Conservation (phyloP, 1,140 invertebrate species). For the Drosophila virilis region DNA sequence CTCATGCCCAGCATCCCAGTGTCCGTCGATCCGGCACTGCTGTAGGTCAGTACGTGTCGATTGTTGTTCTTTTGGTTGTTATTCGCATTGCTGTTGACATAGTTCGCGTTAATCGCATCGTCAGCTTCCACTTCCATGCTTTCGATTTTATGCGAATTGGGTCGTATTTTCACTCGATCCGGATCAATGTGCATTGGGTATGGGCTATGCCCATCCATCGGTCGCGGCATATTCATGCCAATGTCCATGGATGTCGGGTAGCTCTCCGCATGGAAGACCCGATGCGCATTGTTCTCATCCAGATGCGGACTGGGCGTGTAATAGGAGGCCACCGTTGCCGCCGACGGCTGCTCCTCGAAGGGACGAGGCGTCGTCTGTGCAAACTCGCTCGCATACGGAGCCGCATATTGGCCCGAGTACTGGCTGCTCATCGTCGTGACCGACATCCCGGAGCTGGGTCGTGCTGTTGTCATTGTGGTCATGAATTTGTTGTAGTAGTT, state of each 20-base stretch:
- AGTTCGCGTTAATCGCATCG: constrained; percentile 59
- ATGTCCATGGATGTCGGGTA: constrained; percentile 50
- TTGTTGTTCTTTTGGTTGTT: constrained; percentile 28
- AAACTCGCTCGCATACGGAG: constrained; percentile 56
- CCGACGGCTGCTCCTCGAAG: constrained; percentile 62
- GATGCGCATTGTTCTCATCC: constrained; percentile 72
- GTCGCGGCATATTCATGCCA: constrained; percentile 51
- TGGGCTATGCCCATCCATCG: constrained; percentile 46
- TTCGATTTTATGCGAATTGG: constrained; percentile 81
- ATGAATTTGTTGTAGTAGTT: constrained; percentile 40
- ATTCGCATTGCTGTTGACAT: constrained; percentile 41
- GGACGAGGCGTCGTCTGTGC: constrained; percentile 64
- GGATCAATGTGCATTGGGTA: constrained; percentile 61
- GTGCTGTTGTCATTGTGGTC: constrained; percentile 57
- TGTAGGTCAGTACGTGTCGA: constrained; percentile 74
- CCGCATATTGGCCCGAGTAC: constrained; percentile 45
- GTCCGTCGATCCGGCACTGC: constrained; percentile 45
- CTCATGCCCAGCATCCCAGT: constrained; percentile 46
- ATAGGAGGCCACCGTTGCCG: constrained; percentile 60
- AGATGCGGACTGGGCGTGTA: constrained; percentile 80
- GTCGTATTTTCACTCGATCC: constrained; percentile 69
- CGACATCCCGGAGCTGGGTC: constrained; percentile 35
- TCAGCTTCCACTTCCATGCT: constrained; percentile 77
- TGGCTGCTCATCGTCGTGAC: constrained; percentile 42
- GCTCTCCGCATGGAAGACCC: constrained; percentile 63